phyloP scores from a whole-genome alignment of 2,113 vertebrate genomes.

The Protobothrops mucrosquamatus region DNA sequence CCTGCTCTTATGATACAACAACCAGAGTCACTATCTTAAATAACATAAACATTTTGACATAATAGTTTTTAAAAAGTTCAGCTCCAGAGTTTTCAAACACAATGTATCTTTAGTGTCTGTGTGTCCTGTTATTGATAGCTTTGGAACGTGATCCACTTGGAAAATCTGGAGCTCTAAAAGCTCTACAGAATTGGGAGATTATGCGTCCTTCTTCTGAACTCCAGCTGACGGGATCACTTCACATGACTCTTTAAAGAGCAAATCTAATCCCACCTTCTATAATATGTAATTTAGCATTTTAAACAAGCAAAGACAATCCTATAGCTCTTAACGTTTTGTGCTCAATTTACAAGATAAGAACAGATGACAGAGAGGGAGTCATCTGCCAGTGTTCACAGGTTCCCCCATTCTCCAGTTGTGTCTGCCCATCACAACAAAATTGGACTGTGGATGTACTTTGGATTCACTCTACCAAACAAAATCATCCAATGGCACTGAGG shows the following conservation, averaged over 20 bases:
- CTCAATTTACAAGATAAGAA: neutral
- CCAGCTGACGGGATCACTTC: neutral
- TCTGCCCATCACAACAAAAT: neutral
- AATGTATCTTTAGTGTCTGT: neutral
- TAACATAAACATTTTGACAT: neutral
- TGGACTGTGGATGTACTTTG: neutral
- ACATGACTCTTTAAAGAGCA: neutral
- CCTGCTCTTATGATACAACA: neutral
- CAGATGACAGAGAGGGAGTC: neutral
- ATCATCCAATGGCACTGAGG: neutral
- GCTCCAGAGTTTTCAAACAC: neutral
- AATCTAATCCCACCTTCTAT: neutral
- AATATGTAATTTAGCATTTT: neutral
- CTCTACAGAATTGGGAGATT: neutral
- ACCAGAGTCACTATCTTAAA: neutral
- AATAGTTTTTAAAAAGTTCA: neutral
- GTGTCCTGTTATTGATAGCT: neutral
- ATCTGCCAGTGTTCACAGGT: neutral
- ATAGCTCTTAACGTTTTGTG: neutral
- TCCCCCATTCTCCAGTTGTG: neutral
- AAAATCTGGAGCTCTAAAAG: neutral
- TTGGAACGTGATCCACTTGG: neutral
- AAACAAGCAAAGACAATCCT: neutral
- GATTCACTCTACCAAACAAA: neutral
- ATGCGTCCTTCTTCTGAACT: neutral